Evolutionary conservation across 2,797 vertebrate genomes (phyloP).

Genomic region (Rhinella marina): DNA sequence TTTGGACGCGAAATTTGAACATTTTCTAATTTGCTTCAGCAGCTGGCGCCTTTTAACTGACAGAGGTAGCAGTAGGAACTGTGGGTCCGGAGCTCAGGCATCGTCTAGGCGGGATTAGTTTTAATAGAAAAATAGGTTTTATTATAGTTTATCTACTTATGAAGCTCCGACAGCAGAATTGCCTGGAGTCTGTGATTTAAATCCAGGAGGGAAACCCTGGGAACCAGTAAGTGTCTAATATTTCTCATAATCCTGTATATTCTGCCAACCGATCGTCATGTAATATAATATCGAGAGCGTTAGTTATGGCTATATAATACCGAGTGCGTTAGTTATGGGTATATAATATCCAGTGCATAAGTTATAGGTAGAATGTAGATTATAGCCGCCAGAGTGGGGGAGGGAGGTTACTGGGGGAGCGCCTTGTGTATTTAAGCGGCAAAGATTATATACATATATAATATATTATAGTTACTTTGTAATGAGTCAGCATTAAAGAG

Average conservation of each 20-base stretch:
- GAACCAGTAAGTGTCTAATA: not conserved
- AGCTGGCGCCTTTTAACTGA: slow-evolving; percentile 70
- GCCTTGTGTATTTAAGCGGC: too few relatives aligned
- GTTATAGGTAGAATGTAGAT: too few relatives aligned
- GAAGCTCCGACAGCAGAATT: not conserved
- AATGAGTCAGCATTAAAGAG: too few relatives aligned
- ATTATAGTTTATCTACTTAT: not conserved
- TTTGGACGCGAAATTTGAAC: slow-evolving; percentile 78
- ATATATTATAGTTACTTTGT: too few relatives aligned
- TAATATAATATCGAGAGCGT: too few relatives aligned
- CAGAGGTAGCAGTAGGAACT: too few relatives aligned
- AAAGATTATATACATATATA: too few relatives aligned
- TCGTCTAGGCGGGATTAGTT: not conserved
- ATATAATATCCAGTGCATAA: too few relatives aligned
- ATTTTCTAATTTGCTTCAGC: slow-evolving; percentile 12
- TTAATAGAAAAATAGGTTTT: not conserved
- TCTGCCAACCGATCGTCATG: not conserved
- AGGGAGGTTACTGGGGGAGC: too few relatives aligned
- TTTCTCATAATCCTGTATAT: not conserved
- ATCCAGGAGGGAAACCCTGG: not conserved
- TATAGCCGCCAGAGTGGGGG: too few relatives aligned
- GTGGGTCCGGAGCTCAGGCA: not conserved
- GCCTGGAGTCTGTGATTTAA: not conserved
- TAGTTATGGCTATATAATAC: too few relatives aligned
- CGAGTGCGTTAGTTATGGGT: too few relatives aligned